These are phyloP conservation scores for Arnoldichthys spilopterus DNA, from an alignment of 2,797 vertebrate species.

Conservation along the genomic window DNA sequence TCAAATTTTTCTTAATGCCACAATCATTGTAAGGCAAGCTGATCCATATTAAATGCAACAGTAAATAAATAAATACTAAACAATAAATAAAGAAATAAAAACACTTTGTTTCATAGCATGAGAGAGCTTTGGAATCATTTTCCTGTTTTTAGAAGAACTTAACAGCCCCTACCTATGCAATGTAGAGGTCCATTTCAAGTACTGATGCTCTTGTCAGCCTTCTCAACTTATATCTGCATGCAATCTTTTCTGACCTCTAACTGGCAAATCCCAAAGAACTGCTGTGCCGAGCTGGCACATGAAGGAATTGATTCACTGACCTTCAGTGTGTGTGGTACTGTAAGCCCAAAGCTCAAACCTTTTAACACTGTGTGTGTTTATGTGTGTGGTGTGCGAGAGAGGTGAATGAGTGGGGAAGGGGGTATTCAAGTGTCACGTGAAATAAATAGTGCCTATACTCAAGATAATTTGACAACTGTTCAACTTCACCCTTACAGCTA, in stretches of 20 bases:
- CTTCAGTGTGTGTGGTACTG: neutral
- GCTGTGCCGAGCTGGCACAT: neutral
- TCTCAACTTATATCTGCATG: neutral
- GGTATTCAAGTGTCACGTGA: too few relatives aligned
- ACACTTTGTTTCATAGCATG: neutral
- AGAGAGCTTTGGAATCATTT: neutral
- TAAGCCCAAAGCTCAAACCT: neutral
- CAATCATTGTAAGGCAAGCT: neutral
- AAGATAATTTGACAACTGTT: neutral
- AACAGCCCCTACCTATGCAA: neutral
- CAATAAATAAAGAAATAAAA: too few relatives aligned
- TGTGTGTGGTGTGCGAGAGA: too few relatives aligned
- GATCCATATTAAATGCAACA: neutral
- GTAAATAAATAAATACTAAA: too few relatives aligned
- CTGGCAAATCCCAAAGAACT: neutral
- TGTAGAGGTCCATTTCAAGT: neutral
- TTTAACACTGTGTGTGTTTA: neutral
- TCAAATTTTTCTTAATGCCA: neutral
- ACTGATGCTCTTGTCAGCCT: neutral
- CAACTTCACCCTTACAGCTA: neutral
- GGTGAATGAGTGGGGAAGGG: too few relatives aligned
- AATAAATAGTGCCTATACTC: neutral
- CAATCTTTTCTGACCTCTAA: slow-evolving; percentile 6
- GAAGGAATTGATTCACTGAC: neutral
- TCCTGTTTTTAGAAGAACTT: neutral